Percentiles rank a stretch among this genome's conserved stretches.
These are phyloP conservation scores for Agapetus fuscipes DNA, from an alignment of 2,888 invertebrate species.

Conservation along the genomic window DNA sequence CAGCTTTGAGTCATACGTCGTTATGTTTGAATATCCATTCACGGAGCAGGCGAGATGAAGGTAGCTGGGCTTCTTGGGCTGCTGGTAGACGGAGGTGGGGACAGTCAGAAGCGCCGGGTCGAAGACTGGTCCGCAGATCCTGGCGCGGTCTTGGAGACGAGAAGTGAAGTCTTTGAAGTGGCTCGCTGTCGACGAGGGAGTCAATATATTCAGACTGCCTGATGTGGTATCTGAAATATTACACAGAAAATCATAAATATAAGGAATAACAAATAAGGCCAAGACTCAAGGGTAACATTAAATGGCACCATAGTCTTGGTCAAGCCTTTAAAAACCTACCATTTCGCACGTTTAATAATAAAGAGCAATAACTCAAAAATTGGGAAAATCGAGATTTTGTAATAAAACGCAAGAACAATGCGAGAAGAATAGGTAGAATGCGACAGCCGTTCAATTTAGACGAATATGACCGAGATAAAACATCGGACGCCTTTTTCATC, in stretches of 20 bases:
- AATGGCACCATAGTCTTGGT: too few relatives aligned
- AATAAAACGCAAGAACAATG: too few relatives aligned
- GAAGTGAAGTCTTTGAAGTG: slow-evolving; percentile 49
- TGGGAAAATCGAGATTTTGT: too few relatives aligned
- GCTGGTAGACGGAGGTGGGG: slow-evolving; percentile 31
- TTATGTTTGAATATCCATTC: slow-evolving; percentile 80
- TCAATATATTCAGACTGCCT: slow-evolving; percentile 52
- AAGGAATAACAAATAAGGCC: too few relatives aligned
- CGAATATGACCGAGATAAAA: too few relatives aligned
- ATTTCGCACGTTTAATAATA: too few relatives aligned
- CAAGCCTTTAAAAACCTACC: too few relatives aligned
- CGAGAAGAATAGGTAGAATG: too few relatives aligned
- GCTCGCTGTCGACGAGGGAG: slow-evolving; percentile 51
- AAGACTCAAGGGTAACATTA: too few relatives aligned
- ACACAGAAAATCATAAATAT: slow-evolving; percentile 2
- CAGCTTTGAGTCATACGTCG: slow-evolving; percentile 75
- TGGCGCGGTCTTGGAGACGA: slow-evolving; percentile 46
- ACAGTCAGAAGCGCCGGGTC: slow-evolving; percentile 25
- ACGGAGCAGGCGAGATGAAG: slow-evolving; percentile 82
- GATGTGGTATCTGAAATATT: slow-evolving; percentile 46
- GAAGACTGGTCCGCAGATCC: slow-evolving; percentile 29
- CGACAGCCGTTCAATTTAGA: too few relatives aligned
- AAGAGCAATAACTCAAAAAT: too few relatives aligned
- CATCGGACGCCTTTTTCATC: too few relatives aligned
- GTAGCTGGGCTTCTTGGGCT: slow-evolving; percentile 73